phyloP scores from a whole-genome alignment of 2,113 vertebrate species.

The mouse (Mus musculus) region DNA sequence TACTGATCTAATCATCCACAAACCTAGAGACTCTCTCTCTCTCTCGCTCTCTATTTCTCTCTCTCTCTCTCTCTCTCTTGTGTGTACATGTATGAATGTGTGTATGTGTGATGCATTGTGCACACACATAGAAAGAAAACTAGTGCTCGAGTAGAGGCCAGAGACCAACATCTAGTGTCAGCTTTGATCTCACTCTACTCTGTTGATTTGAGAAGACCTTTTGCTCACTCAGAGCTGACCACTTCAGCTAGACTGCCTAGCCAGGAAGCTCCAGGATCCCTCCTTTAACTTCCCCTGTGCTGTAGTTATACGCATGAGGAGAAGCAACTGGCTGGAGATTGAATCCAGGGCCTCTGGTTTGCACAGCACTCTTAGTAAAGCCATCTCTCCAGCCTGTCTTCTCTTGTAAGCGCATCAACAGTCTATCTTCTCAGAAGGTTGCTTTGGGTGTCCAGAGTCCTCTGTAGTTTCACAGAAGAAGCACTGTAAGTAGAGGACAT shows the following conservation, averaged over 20 bases:
- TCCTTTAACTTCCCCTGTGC: neutral
- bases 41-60: neutral
- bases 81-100: neutral
- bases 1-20: neutral
- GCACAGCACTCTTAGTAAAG: neutral
- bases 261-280: neutral
- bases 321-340: neutral
- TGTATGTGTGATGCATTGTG: neutral
- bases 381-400: neutral
- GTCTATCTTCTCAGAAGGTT: slow-evolving; percentile 27
- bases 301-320: neutral
- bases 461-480: slow-evolving; percentile 39
- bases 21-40: slow-evolving; percentile 14
- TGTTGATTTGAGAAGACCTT: neutral
- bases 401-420: neutral
- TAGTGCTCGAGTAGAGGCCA: neutral
- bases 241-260: neutral
- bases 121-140: neutral
- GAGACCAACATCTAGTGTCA: neutral
- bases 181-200: neutral
- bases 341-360: neutral
- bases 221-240: neutral
- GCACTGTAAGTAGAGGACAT: neutral
- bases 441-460: neutral
- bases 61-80: neutral